A percentile compares a stretch with the other conserved stretches of the same genome.
phyloP scores from a whole-genome alignment of 2,113 vertebrate species.

The Brachionichthys hirsutus region DNA sequence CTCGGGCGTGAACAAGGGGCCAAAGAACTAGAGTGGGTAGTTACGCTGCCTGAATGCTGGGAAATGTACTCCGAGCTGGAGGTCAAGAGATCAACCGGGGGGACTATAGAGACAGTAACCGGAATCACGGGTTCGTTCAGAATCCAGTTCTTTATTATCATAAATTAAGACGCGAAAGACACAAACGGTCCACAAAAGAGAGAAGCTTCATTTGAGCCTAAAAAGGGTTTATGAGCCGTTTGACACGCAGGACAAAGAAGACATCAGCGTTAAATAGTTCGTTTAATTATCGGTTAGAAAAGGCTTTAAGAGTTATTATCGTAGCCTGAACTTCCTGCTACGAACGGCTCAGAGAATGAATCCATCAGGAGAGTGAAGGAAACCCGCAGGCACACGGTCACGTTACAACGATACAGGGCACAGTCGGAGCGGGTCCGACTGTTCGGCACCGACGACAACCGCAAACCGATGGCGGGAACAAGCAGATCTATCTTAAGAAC shows the following conservation, averaged over 20 bases:
- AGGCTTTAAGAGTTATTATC: no score
- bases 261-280: constrained; percentile 8
- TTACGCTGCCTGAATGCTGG: constrained; percentile 57
- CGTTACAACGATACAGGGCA: background rate
- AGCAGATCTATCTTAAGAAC: constrained; percentile 9
- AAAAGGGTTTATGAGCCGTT: no score
- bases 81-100: constrained; percentile 48
- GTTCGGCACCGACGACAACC: no score
- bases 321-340: background rate
- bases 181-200: no score
- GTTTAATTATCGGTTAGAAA: constrained; percentile 56
- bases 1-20: constrained; percentile 47
- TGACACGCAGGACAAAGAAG: no score
- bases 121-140: constrained; percentile 6
- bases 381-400: no score
- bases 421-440: no score
- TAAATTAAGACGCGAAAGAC: no score
- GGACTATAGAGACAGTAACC: constrained; percentile 13
- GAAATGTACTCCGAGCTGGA: constrained; percentile 24
- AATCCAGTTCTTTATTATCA: no score
- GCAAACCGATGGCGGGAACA: constrained; percentile 21
- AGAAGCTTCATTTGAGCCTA: no score
- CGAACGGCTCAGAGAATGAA: constrained; percentile 24
- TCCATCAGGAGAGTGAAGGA: no score
- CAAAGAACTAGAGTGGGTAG: constrained; percentile 58